Evolutionary conservation across 2,888 invertebrate species (phyloP).

Genomic region (Tillus elongatus): DNA sequence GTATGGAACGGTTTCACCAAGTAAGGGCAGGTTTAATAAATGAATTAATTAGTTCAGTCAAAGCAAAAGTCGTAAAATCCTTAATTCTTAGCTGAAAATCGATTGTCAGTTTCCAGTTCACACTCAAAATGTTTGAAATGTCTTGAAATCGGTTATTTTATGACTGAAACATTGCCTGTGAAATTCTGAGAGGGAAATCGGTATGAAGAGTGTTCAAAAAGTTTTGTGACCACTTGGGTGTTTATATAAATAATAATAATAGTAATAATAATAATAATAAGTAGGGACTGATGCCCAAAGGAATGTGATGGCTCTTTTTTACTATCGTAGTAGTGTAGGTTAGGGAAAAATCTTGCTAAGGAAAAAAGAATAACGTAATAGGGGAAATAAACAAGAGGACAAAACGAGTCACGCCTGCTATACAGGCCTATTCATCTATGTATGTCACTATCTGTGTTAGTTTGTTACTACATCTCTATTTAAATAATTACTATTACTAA

Average conservation of each 20-base stretch:
- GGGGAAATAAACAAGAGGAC: not conserved
- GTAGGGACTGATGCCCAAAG: conserved; percentile 38
- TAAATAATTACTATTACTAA: conserved; percentile 35
- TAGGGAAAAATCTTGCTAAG: conserved; percentile 15
- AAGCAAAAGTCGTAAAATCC: no score
- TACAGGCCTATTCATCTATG: conserved; percentile 39
- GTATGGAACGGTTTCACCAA: no score
- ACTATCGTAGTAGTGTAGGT: conserved; percentile 29
- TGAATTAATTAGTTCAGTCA: no score
- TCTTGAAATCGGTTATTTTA: no score
- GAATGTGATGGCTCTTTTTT: conserved; percentile 43
- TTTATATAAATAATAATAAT: conserved; percentile 12
- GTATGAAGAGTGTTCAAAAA: conserved; percentile 7
- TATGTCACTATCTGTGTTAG: conserved; percentile 44
- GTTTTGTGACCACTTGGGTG: conserved; percentile 24
- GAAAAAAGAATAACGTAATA: not conserved
- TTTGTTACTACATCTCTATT: conserved; percentile 37
- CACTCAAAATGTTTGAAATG: no score
- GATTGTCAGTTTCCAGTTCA: no score
- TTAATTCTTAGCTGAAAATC: no score
- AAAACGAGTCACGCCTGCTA: conserved; percentile 22
- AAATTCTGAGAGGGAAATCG: no score
- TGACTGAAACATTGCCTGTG: no score
- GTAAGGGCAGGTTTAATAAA: no score
- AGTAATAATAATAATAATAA: conserved; percentile 17